Conservation (phyloP, 2,888 invertebrate genomes). For the Stegophylla sp. region DNA sequence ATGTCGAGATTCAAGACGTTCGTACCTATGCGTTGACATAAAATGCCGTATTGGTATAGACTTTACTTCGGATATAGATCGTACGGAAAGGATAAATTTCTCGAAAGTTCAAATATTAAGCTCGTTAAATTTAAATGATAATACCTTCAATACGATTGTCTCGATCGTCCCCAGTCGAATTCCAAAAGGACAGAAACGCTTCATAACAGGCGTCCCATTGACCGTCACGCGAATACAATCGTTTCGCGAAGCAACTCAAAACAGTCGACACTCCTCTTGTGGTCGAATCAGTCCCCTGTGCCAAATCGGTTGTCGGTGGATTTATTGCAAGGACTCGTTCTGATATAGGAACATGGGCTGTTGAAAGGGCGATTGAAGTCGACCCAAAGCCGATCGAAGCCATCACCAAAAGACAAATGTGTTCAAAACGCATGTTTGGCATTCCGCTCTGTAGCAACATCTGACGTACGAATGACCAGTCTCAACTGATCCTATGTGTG, state of each 20-base stretch:
- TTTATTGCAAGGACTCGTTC: not conserved
- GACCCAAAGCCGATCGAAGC: not conserved
- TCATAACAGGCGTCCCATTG: not conserved
- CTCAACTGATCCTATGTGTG: not conserved
- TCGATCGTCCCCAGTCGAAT: not conserved
- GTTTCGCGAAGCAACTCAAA: not conserved
- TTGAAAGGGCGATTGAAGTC: not conserved
- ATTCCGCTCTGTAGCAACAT: not conserved
- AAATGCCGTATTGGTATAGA: too few relatives aligned
- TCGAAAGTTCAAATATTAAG: too few relatives aligned
- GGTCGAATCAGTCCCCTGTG: not conserved
- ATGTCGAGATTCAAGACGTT: too few relatives aligned
- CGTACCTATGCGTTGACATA: too few relatives aligned
- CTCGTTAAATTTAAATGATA: too few relatives aligned
- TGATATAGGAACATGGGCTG: too few relatives aligned
- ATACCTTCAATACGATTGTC: not conserved
- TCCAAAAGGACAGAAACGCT: not conserved
- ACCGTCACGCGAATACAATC: too few relatives aligned
- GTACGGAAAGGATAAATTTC: too few relatives aligned
- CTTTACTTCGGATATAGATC: too few relatives aligned
- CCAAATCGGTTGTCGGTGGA: not conserved
- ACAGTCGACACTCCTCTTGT: not conserved
- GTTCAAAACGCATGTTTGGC: not conserved
- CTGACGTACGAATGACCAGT: not conserved
- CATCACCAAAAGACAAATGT: too few relatives aligned